These are phyloP conservation scores for Scaptomyza reducta DNA, from an alignment of 2,888 invertebrate species.

Conservation along the genomic window DNA sequence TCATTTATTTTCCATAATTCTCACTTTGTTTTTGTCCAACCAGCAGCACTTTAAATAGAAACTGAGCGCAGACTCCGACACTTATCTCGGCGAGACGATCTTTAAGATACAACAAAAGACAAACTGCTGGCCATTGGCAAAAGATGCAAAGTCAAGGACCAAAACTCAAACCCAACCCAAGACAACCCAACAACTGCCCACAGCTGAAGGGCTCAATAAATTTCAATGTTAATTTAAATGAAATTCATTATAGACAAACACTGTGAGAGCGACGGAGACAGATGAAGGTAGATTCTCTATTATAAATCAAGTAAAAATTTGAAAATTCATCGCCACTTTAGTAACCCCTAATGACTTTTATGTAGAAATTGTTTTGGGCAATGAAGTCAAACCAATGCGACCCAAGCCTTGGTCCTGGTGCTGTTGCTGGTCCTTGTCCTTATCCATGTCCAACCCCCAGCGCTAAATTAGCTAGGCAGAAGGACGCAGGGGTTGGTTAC, in stretches of 20 bases:
- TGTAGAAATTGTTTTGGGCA: conserved; percentile 78
- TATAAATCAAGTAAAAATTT: conserved; percentile 82
- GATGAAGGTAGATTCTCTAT: conserved; percentile 49
- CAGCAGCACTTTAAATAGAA: conserved; percentile 50
- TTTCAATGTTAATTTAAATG: conserved; percentile 80
- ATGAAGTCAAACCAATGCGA: conserved; percentile 67
- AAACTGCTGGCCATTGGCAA: conserved; percentile 38
- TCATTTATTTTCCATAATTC: conserved; percentile 71
- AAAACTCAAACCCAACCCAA: neutral
- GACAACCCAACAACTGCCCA: conserved; percentile 44
- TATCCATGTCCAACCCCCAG: conserved; percentile 50
- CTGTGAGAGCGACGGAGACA: conserved; percentile 30
- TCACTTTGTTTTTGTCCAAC: conserved; percentile 46
- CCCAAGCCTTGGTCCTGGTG: conserved; percentile 33
- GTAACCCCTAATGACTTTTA: conserved; percentile 83
- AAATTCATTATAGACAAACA: conserved; percentile 55
- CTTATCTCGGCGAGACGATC: conserved; percentile 66
- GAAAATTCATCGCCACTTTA: conserved; percentile 84
- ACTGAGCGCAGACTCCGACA: conserved; percentile 3
- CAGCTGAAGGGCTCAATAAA: conserved; percentile 70
- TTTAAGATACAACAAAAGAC: conserved; percentile 57
- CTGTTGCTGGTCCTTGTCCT: neutral
- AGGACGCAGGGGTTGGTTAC: conserved; percentile 33
- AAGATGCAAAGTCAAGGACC: conserved; percentile 64
- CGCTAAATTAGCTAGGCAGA: conserved; percentile 64